These are phyloP conservation scores for Tachuris rubrigastra DNA, from an alignment of 2,113 vertebrate species.

Conservation along the genomic window DNA sequence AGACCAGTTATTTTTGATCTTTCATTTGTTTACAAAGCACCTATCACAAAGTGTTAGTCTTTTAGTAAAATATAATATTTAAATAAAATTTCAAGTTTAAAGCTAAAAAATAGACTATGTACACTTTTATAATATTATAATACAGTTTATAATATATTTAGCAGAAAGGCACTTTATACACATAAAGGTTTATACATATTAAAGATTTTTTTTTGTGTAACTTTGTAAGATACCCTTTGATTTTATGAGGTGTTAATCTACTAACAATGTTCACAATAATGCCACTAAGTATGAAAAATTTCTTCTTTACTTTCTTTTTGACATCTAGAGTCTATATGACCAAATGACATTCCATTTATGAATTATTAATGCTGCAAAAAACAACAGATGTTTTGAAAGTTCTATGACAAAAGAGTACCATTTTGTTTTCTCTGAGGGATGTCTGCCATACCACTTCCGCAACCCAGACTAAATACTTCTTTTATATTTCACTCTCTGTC, in stretches of 20 bases:
- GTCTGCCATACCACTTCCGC: neutral
- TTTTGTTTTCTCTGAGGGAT: neutral
- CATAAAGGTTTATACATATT: neutral
- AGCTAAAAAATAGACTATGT: neutral
- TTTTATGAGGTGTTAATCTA: neutral
- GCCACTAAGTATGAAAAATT: neutral
- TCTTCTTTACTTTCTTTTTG: neutral
- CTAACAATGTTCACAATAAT: neutral
- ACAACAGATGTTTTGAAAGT: neutral
- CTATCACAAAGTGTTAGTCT: neutral
- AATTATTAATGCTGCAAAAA: neutral
- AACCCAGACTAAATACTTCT: neutral
- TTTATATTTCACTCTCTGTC: neutral
- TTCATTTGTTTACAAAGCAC: neutral
- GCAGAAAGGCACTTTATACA: rapidly evolving
- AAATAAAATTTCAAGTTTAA: neutral
- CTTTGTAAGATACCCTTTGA: neutral
- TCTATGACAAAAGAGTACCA: neutral
- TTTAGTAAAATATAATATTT: neutral
- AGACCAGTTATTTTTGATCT: neutral
- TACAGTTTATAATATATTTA: neutral
- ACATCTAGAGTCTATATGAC: neutral
- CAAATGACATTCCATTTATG: neutral
- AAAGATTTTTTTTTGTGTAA: neutral
- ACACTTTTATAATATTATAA: neutral